Evolutionary conservation across 2,797 vertebrate species (phyloP).

Genomic region (Liasis olivaceus): DNA sequence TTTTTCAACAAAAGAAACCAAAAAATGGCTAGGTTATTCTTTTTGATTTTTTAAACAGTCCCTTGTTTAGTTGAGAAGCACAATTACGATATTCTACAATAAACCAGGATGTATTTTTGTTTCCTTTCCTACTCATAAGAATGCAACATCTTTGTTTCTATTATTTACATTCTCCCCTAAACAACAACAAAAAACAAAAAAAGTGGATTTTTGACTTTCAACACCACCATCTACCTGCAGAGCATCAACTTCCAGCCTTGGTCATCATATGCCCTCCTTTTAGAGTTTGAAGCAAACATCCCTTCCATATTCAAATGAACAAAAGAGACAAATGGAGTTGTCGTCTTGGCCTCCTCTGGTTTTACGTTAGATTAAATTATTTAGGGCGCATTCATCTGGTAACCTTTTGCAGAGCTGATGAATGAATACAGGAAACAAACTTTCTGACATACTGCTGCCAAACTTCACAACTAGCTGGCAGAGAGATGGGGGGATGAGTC

Average conservation of each 20-base stretch:
- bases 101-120: no score
- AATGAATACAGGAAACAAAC: slow-evolving; percentile 60
- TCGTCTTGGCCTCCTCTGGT: slow-evolving; percentile 59
- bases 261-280: slow-evolving; percentile 12
- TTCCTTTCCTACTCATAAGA: background rate
- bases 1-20: background rate
- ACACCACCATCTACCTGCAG: background rate
- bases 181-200: background rate
- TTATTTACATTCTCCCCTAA: slow-evolving; percentile 31
- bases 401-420: slow-evolving; percentile 63
- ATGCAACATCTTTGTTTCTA: slow-evolving; percentile 56
- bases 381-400: slow-evolving; percentile 64
- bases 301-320: slow-evolving; percentile 60
- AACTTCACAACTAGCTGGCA: slow-evolving; percentile 57
- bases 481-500: slow-evolving; percentile 54
- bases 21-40: slow-evolving; percentile 17
- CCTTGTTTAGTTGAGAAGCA: slow-evolving; percentile 62
- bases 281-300: slow-evolving; percentile 41
- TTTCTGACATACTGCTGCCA: slow-evolving; percentile 61
- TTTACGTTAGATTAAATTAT: slow-evolving; percentile 69
- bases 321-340: slow-evolving; percentile 66
- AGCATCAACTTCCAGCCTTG: background rate
- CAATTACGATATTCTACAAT: slow-evolving; percentile 54
- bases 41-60: slow-evolving; percentile 51
- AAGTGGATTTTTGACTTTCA: slow-evolving; percentile 19